phyloP scores from a whole-genome alignment of 2,888 invertebrate species.

The Tiphia femorata region DNA sequence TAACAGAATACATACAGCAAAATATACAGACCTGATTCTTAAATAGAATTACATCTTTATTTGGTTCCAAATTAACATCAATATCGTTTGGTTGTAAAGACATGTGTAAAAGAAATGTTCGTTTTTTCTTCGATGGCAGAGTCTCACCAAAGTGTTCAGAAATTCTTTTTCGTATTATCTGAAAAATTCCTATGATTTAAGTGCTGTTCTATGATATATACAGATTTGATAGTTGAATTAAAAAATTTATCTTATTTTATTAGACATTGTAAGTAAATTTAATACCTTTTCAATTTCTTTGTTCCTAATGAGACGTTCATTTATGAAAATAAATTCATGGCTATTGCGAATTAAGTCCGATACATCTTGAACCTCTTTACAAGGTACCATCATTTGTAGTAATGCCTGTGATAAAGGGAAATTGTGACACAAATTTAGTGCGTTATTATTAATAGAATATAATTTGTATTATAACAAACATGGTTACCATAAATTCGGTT shows the following conservation, averaged over 20 bases:
- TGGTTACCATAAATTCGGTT: neutral
- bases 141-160: constrained; percentile 63
- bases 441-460: constrained; percentile 1
- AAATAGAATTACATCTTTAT: constrained; percentile 72
- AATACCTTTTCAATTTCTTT: constrained; percentile 73
- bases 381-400: constrained; percentile 65
- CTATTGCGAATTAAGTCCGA: constrained; percentile 43
- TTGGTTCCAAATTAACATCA: constrained; percentile 75
- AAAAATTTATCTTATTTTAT: neutral
- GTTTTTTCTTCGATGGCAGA: constrained; percentile 64
- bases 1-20: neutral
- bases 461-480: neutral
- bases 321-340: constrained; percentile 69
- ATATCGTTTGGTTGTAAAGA: constrained; percentile 67
- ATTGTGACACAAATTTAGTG: constrained; percentile 6
- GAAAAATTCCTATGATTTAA: constrained; percentile 17
- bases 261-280: constrained; percentile 2
- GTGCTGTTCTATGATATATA: neutral
- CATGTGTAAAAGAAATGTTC: constrained; percentile 69
- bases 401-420: too few species aligned
- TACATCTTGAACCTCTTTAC: constrained; percentile 48
- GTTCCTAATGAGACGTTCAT: constrained; percentile 71
- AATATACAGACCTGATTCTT: constrained; percentile 68
- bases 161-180: constrained; percentile 69
- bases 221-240: neutral